Percentiles rank a stretch among this genome's conserved stretches.
phyloP scores from a whole-genome alignment of 2,113 vertebrate species.

The Ellobius talpinus region DNA sequence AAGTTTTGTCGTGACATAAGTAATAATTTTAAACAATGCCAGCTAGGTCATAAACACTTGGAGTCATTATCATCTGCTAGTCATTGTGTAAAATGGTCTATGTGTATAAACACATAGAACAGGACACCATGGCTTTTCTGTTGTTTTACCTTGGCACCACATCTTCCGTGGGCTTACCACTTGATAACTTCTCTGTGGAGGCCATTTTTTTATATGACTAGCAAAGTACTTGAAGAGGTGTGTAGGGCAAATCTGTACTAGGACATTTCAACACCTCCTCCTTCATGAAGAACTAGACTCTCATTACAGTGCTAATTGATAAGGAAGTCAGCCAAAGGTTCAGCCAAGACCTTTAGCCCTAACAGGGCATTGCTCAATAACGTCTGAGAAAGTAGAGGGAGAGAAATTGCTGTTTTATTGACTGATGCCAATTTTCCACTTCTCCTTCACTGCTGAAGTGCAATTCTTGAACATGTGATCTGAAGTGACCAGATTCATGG shows the following conservation, averaged over 20 bases:
- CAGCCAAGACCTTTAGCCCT: background rate
- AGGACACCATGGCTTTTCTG: background rate
- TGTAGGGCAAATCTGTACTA: background rate
- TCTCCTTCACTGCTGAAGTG: background rate
- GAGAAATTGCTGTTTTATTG: background rate
- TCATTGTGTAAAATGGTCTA: background rate
- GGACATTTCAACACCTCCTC: background rate
- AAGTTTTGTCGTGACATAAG: background rate
- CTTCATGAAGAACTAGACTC: background rate
- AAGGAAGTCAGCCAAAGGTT: background rate
- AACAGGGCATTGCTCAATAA: background rate
- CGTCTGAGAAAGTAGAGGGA: background rate
- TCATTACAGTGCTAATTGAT: background rate
- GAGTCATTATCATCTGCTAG: background rate
- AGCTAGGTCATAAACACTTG: background rate
- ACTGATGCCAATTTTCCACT: constrained; percentile 9
- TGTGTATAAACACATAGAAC: background rate
- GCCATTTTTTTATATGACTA: background rate
- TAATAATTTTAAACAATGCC: background rate
- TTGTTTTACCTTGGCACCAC: background rate
- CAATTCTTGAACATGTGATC: background rate
- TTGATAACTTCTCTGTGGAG: background rate
- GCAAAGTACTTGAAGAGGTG: background rate
- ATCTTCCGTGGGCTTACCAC: background rate
- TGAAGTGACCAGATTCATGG: background rate